Percentiles rank a stretch among this genome's conserved stretches.
phyloP scores from a whole-genome alignment of 2,888 invertebrate species.

The Andrena minutula region DNA sequence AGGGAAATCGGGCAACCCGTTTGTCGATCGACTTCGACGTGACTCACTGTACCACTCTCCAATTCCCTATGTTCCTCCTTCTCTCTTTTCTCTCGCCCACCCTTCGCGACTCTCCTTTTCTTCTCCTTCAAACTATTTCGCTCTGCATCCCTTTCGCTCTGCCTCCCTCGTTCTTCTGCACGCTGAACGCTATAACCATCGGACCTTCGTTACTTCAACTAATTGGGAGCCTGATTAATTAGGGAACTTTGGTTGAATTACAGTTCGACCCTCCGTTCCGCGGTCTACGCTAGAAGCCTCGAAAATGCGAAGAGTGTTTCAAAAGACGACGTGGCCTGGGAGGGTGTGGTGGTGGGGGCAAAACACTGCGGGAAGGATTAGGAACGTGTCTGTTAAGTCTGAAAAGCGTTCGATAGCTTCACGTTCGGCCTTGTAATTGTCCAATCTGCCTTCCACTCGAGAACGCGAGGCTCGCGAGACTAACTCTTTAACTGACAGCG shows the following conservation, averaged over 20 bases:
- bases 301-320: slow-evolving; percentile 67
- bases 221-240: slow-evolving; percentile 77
- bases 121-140: slow-evolving; percentile 27
- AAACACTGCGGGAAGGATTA: slow-evolving; percentile 10
- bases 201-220: slow-evolving; percentile 71
- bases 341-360: too few species aligned
- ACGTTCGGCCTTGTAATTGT: slow-evolving; percentile 8
- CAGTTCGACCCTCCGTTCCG: slow-evolving; percentile 59
- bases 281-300: slow-evolving; percentile 57
- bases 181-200: slow-evolving; percentile 58
- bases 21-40: slow-evolving; percentile 70
- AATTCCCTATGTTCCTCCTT: slow-evolving; percentile 51
- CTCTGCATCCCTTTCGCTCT: background rate
- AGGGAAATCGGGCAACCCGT: slow-evolving; percentile 72
- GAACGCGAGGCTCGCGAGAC: background rate
- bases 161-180: slow-evolving; percentile 3
- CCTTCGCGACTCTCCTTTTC: slow-evolving; percentile 19
- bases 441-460: slow-evolving; percentile 8
- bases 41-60: slow-evolving; percentile 62
- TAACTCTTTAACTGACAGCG: too few species aligned
- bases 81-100: slow-evolving; percentile 17
- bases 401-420: slow-evolving; percentile 15
- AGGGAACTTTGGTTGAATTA: slow-evolving; percentile 75
- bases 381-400: slow-evolving; percentile 26
- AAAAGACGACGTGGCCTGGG: background rate